Conservation (phyloP, 1,140 invertebrate genomes). For the Ceratina calcarata region DNA sequence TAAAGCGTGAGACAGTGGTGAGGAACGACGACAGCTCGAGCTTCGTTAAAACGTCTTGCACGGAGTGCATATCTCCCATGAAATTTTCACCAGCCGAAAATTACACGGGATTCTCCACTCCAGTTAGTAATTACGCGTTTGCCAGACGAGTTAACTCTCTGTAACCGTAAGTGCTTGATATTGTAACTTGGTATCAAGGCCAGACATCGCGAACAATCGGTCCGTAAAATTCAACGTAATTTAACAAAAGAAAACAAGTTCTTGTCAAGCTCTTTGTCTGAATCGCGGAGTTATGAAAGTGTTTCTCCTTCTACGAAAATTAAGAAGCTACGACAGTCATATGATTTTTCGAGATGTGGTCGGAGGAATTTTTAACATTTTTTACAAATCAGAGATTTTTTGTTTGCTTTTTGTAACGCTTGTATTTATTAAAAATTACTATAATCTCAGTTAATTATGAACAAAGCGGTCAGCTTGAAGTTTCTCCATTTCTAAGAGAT, state of each 20-base stretch:
- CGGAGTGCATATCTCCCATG: slow-evolving; percentile 47
- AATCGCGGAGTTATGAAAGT: too few relatives aligned
- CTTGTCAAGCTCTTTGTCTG: neutral
- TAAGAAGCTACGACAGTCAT: neutral
- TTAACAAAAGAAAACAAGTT: slow-evolving; percentile 25
- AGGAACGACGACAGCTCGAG: slow-evolving; percentile 51
- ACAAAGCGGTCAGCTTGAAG: too few relatives aligned
- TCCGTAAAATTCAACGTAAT: slow-evolving; percentile 36
- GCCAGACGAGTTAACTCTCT: slow-evolving; percentile 47
- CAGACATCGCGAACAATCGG: slow-evolving; percentile 30
- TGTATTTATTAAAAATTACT: too few relatives aligned
- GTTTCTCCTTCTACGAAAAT: neutral
- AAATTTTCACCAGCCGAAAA: slow-evolving; percentile 57
- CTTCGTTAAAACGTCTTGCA: slow-evolving; percentile 54
- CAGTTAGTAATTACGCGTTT: slow-evolving; percentile 59
- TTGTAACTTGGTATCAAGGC: slow-evolving; percentile 38
- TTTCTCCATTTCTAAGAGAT: too few relatives aligned
- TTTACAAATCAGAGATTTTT: too few relatives aligned
- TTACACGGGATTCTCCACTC: slow-evolving; percentile 56
- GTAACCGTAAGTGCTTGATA: slow-evolving; percentile 54
- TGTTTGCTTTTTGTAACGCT: too few relatives aligned
- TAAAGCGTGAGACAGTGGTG: slow-evolving; percentile 19
- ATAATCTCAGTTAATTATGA: too few relatives aligned
- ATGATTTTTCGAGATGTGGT: too few relatives aligned
- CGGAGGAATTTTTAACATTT: too few relatives aligned